Conservation (phyloP, 2,797 vertebrate genomes). For the Myripristis murdjan region DNA sequence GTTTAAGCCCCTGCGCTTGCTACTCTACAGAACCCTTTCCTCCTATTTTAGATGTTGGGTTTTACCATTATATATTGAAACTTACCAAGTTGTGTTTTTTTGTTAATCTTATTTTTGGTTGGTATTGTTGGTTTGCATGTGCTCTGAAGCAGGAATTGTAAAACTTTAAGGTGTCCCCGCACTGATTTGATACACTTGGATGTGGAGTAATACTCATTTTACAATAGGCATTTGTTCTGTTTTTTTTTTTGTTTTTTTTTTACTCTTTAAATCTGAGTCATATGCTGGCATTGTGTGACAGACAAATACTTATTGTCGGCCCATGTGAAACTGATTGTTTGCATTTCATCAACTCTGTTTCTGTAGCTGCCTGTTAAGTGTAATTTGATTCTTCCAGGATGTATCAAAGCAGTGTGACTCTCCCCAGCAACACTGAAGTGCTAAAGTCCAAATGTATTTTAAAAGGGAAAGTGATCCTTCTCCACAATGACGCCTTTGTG, state of each 20-base stretch:
- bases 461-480: slow-evolving; percentile 83
- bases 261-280: slow-evolving; percentile 28
- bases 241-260: slow-evolving; percentile 32
- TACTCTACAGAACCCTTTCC: slow-evolving; percentile 19
- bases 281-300: slow-evolving; percentile 53
- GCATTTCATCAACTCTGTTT: slow-evolving; percentile 48
- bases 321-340: slow-evolving; percentile 43
- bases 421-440: slow-evolving; percentile 54
- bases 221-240: slow-evolving; percentile 35
- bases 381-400: slow-evolving; percentile 69
- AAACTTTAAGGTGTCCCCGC: slow-evolving; percentile 55
- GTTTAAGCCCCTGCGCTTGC: slow-evolving; percentile 18
- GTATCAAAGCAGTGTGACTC: slow-evolving; percentile 55
- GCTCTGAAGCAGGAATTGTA: slow-evolving; percentile 53
- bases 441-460: slow-evolving; percentile 75
- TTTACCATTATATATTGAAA: slow-evolving; percentile 68
- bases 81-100: slow-evolving; percentile 59
- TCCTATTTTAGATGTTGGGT: slow-evolving; percentile 48
- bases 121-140: slow-evolving; percentile 73
- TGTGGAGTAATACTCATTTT: slow-evolving; percentile 59
- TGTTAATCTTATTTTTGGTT: slow-evolving; percentile 46
- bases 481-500: slow-evolving; percentile 62
- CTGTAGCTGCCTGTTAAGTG: slow-evolving; percentile 72
- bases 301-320: slow-evolving; percentile 39
- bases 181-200: slow-evolving; percentile 73